These are phyloP conservation scores for Euwallacea similis DNA, from an alignment of 1,140 invertebrate species.

Conservation along the genomic window DNA sequence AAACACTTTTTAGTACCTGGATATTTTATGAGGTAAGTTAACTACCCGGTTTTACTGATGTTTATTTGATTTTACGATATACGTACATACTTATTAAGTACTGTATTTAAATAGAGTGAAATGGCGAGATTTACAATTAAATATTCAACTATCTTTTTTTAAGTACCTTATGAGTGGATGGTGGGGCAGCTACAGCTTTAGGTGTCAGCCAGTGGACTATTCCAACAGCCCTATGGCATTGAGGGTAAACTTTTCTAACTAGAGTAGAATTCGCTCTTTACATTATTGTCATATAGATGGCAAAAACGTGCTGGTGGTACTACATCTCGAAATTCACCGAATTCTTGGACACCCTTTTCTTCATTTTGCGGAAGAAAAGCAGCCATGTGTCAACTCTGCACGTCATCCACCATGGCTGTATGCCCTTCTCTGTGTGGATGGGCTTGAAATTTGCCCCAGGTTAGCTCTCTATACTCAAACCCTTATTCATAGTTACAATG, in stretches of 20 bases:
- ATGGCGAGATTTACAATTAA: not conserved
- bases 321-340: conserved; percentile 97
- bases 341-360: conserved; percentile 95
- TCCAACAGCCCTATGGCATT: conserved; percentile 79
- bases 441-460: conserved; percentile 95
- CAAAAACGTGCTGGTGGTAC: conserved; percentile 94
- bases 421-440: conserved; percentile 96
- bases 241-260: conserved; percentile 59
- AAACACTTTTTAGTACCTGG: conserved; percentile 88
- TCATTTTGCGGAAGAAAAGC: conserved; percentile 88
- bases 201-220: conserved; percentile 93
- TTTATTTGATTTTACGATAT: no score
- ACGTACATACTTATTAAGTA: no score
- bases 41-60: not conserved
- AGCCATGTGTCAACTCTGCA: conserved; percentile 91
- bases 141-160: conserved; percentile 46
- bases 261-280: not conserved
- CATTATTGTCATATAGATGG: conserved; percentile 69
- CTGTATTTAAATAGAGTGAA: no score
- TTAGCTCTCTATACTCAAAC: conserved; percentile 46
- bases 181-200: conserved; percentile 86
- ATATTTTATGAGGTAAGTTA: conserved; percentile 85
- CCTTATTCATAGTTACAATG: not conserved
- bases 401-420: conserved; percentile 93
- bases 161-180: conserved; percentile 84